Conservation (phyloP, 2,888 invertebrate genomes). For the Temnothorax ravouxi region DNA sequence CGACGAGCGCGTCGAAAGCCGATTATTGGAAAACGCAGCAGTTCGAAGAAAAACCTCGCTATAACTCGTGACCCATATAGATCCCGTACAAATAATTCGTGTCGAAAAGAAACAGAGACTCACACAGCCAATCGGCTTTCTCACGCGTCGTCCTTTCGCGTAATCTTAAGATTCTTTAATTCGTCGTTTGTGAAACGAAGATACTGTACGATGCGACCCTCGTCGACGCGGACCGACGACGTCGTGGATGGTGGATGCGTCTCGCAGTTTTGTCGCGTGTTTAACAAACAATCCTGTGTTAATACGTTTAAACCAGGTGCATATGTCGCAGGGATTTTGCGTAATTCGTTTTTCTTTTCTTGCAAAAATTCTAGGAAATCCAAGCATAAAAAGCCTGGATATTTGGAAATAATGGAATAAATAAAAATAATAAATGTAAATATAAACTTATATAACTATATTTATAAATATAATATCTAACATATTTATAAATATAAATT, state of each 20-base stretch:
- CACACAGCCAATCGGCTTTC: conserved; percentile 24
- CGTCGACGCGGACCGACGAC: not conserved
- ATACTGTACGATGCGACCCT: conserved; percentile 10
- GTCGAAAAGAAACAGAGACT: not conserved
- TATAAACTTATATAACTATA: no score
- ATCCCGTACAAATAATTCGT: conserved; percentile 9
- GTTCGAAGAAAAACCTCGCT: not conserved
- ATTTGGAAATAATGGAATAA: no score
- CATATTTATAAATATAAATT: no score
- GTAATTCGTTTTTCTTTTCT: no score
- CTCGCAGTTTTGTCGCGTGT: conserved; percentile 8
- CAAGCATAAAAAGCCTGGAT: no score
- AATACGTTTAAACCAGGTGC: not conserved
- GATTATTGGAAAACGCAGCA: not conserved
- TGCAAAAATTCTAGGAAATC: no score
- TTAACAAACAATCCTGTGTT: not conserved
- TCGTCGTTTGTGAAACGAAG: conserved; percentile 26
- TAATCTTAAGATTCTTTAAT: conserved; percentile 45
- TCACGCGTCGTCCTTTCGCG: conserved; percentile 14
- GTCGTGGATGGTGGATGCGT: not conserved
- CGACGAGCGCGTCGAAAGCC: conserved; percentile 20
- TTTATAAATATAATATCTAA: no score
- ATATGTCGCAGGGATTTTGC: not conserved
- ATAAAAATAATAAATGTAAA: no score
- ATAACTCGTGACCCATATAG: not conserved